Evolutionary conservation across 2,888 invertebrate genomes (phyloP), one percentile per base, ranked within the genome.

Genomic region (Pandemis corylana): DNA sequence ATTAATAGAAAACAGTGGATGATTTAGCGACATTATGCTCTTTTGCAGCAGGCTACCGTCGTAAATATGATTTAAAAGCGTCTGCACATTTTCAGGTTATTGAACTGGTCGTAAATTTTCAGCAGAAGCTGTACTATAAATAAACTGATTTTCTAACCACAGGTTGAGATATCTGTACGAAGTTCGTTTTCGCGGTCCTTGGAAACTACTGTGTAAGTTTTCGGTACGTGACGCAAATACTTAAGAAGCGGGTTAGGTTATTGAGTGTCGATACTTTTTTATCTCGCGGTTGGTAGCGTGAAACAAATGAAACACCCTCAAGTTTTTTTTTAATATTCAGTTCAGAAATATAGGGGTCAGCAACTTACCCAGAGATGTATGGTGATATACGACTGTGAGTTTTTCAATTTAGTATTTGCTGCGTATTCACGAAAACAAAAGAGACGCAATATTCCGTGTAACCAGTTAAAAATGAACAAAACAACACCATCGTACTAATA

Each of bases 81-180:
- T 69, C 53, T 44, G 42, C 20, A 28, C 63, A 51, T 42, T 70
- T 41, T 51, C 12, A 46, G 63, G 70, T 51, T 63, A 53, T 13
- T 70, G 70, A 53, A 63, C 53, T 41, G 42, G 70, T 15, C 42
- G 36, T 70, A 70, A 70, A 63, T 53, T 49, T 70, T 41, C 13
- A 70, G 15, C 10, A 64, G 28, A 36, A 36, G 28, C 28, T 20
- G 42, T 28, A 53, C 63, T 64, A 63, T 70, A 70, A 63, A 63
- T 70, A 70, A n/a, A 44, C 59, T 59, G 59, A 59, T 12, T 59
- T 5, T 20, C 12, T 5, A 59, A 5, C 4, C 5, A 51, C 51
- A 51, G 51, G 51, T n/a, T 51, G 51, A 51, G 51, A 20, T 56
- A 20, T 56, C 20, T 20, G 56, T 20, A 36, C 28, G 15, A 56